Evolutionary conservation across 2,888 invertebrate genomes (phyloP), one percentile per base, ranked within the genome.

Genomic region (Lissonota sp.): DNA sequence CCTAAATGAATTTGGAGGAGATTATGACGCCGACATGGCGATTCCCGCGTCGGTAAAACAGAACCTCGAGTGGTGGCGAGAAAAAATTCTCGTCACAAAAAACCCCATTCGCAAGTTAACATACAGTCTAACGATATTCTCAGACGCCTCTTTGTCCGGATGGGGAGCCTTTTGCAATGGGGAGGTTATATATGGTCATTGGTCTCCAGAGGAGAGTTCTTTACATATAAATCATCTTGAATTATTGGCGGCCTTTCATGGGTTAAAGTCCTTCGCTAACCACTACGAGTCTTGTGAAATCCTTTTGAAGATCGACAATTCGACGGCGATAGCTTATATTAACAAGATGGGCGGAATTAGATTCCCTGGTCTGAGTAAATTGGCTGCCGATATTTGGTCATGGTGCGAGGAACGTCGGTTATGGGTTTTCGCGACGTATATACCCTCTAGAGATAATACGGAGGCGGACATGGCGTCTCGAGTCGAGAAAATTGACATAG

Each of bases 311-410:
- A 63, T 62, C 26, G 72, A 63, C 12, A 42, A 72, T 37, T 72
- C 63, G 5, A 72, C 55, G n/a, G 37, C 44, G 0, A 63, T 72
- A 0, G 42, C 72, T 6, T 40, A 71, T 40, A 49, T 62, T n/a
- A 62, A 71, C 40, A 71, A 10, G 10, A 80, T 84, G 58, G 66
- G 85, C 0, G 78, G 82, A 16, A 60, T 78, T n/a, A 69, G 49
- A 51, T 72, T 39, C 37, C 53, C 0, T 3, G 5, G 6, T 6
- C 42, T 72, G 42, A 72, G 26, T 26, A n/a, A 26, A 7, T 10
- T 72, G 40, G 60, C 76, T n/a, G 26, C 64, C 16, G 70, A 76
- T 26, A 76, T 76, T 62, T 79, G 72, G 64, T 14, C 75, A 8
- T 82, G 76, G 79, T 74, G 78, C 42, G 70, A 79, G 55, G 10